Percentiles rank a stretch among this genome's conserved stretches.
Evolutionary conservation across 2,797 vertebrate genomes (phyloP).

Genomic region (Potorous gilbertii): DNA sequence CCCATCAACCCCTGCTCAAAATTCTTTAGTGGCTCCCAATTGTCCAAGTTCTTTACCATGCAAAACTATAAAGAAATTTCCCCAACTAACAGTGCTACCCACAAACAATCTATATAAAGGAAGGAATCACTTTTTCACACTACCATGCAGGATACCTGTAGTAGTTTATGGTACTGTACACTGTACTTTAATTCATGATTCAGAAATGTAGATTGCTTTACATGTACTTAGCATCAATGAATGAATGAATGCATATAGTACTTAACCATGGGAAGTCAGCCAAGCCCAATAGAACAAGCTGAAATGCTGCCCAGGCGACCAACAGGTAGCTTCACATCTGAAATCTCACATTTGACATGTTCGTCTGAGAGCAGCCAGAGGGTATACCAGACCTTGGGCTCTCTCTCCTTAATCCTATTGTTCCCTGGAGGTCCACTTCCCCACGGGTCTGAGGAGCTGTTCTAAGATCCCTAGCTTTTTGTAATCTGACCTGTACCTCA

Average conservation of each 20-base stretch:
- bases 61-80: not conserved
- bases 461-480: not conserved
- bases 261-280: not conserved
- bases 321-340: not conserved
- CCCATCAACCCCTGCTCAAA: not conserved
- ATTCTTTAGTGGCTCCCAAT: not conserved
- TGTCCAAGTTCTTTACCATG: not conserved
- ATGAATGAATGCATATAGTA: not conserved
- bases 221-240: not conserved
- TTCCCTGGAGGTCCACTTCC: not conserved
- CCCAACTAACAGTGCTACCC: not conserved
- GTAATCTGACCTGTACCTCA: not conserved
- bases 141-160: not conserved
- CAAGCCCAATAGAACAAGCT: not conserved
- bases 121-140: not conserved
- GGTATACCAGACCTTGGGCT: not conserved
- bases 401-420: not conserved
- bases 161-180: not conserved
- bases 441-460: not conserved
- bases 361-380: not conserved
- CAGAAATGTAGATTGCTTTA: not conserved
- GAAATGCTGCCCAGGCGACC: not conserved
- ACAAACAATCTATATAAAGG: not conserved
- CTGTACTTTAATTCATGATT: not conserved
- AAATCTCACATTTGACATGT: not conserved